phyloP scores from a whole-genome alignment of 1,140 invertebrate genomes.

The Phymorhynchus buccinoides region DNA sequence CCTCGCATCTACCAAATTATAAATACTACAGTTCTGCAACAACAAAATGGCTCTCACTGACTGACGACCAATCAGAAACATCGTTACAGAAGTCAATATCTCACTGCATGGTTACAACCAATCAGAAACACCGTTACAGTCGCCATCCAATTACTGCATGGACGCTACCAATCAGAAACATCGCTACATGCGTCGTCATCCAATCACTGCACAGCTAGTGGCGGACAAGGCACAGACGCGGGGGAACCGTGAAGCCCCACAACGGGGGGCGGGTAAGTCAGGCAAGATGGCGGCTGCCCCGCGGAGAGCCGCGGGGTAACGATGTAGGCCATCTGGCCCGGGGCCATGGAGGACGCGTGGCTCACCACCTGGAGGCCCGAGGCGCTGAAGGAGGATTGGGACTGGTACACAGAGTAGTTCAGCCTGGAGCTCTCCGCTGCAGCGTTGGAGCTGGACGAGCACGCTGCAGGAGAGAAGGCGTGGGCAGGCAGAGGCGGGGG shows the following conservation, averaged over 20 bases:
- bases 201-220: conserved; percentile 46
- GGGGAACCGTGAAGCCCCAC: conserved; percentile 18
- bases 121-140: neutral
- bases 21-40: too few species aligned
- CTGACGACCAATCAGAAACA: too few species aligned
- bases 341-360: conserved; percentile 7
- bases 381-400: conserved; percentile 30
- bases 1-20: too few species aligned
- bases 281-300: neutral
- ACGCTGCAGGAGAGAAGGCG: neutral
- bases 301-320: conserved; percentile 37
- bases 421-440: conserved; percentile 47
- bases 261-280: conserved; percentile 37
- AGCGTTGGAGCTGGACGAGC: neutral
- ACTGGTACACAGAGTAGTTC: conserved; percentile 49
- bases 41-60: too few species aligned
- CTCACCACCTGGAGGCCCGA: conserved; percentile 10
- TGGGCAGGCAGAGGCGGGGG: conserved; percentile 21
- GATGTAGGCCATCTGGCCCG: conserved; percentile 48
- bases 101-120: neutral
- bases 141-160: neutral
- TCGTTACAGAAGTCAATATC: neutral
- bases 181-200: neutral
- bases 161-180: neutral
- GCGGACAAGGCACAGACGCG: conserved; percentile 34